phyloP scores from a whole-genome alignment of 2,797 vertebrate species.

The Catharus ustulatus region DNA sequence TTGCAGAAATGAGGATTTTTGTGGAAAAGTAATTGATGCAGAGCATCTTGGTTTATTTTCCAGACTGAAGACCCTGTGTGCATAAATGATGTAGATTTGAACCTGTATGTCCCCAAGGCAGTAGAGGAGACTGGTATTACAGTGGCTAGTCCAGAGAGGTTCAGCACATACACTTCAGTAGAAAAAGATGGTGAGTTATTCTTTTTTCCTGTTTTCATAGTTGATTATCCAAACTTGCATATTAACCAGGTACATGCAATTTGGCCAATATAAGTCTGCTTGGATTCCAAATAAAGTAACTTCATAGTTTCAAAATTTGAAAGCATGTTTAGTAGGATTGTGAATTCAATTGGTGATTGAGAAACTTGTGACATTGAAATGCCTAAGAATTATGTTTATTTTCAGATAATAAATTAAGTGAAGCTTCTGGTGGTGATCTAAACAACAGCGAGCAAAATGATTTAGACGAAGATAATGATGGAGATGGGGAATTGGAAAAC shows the following conservation, averaged over 20 bases:
- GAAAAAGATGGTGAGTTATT: conserved; percentile 84
- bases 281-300: not conserved
- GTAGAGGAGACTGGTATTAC: conserved; percentile 94
- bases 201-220: not conserved
- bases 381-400: conserved; percentile 35
- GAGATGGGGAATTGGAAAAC: conserved; percentile 75
- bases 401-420: conserved; percentile 89
- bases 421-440: conserved; percentile 90
- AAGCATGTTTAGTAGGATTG: not conserved
- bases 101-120: conserved; percentile 90
- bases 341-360: not conserved
- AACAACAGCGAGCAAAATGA: conserved; percentile 84
- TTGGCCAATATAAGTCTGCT: not conserved
- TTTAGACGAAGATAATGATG: conserved; percentile 77
- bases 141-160: conserved; percentile 89
- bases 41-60: not conserved
- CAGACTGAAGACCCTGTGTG: conserved; percentile 76
- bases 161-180: conserved; percentile 76
- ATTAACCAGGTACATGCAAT: not conserved
- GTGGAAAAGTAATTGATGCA: not conserved
- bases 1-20: not conserved
- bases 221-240: not conserved
- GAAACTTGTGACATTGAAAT: not conserved
- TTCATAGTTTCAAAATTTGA: not conserved
- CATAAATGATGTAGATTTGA: conserved; percentile 91